Evolutionary conservation across 35 echinoderm and acorn worm genomes (phyloP).

Genomic region (Strongylocentrotus purpuratus): DNA sequence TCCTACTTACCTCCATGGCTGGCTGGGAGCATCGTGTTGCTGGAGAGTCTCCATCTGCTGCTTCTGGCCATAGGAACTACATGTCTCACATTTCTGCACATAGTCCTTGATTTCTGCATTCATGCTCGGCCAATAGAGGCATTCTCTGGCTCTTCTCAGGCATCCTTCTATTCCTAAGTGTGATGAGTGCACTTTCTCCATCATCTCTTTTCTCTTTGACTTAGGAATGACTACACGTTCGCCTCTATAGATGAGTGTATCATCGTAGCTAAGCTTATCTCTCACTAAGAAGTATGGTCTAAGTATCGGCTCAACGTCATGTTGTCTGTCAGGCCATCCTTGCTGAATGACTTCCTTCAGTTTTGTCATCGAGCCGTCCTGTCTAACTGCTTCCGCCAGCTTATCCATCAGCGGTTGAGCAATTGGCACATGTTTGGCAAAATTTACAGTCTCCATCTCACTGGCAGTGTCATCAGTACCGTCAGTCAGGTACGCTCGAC

Average conservation of each 20-base stretch:
- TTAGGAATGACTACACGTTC: not conserved
- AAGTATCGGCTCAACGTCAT: not conserved
- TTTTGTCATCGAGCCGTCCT: conserved; percentile 27
- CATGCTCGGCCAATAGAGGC: conserved; percentile 70
- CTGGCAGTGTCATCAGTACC: not conserved
- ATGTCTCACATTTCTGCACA: conserved; percentile 68
- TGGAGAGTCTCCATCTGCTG: conserved; percentile 66
- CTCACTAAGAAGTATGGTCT: conserved; percentile 49
- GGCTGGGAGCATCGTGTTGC: conserved; percentile 46
- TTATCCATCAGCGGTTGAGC: not conserved
- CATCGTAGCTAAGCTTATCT: conserved; percentile 20
- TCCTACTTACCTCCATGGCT: conserved; percentile 59
- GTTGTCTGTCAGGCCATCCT: conserved; percentile 65
- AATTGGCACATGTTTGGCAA: conserved; percentile 39
- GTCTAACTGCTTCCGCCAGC: conserved; percentile 38
- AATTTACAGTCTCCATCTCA: conserved; percentile 60
- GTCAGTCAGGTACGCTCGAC: not conserved
- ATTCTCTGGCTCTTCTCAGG: conserved; percentile 67
- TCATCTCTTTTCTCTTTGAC: conserved; percentile 57
- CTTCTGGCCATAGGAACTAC: conserved; percentile 6
- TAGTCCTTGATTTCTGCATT: conserved; percentile 68
- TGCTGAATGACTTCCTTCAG: conserved; percentile 49
- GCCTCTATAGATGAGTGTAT: not conserved
- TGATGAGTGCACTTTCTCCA: conserved; percentile 46
- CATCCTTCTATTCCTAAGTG: conserved; percentile 76